Conservation (phyloP, 2,888 invertebrate species). For the Proisotoma minuta region DNA sequence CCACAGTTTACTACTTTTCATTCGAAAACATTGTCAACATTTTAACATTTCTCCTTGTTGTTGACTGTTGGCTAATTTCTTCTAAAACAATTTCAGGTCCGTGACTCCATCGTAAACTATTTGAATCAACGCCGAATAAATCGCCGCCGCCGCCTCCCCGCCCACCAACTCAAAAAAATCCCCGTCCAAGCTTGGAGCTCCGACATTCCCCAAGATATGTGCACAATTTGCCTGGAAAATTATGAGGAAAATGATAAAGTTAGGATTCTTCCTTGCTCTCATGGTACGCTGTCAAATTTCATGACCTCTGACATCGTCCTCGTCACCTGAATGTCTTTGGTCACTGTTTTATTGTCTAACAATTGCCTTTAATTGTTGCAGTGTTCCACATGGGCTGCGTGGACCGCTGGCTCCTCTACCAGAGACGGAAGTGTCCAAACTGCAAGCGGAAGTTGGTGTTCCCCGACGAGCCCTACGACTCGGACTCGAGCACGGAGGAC, state of each 20-base stretch:
- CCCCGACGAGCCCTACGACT: constrained; percentile 61
- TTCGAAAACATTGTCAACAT: no score
- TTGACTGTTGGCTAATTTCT: no score
- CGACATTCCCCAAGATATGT: constrained; percentile 88
- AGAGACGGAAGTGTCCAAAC: constrained; percentile 90
- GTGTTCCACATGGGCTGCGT: constrained; percentile 95
- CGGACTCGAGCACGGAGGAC: constrained; percentile 56
- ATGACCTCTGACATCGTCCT: not conserved
- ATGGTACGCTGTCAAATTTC: constrained; percentile 61
- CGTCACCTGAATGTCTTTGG: not conserved
- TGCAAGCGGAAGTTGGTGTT: constrained; percentile 94
- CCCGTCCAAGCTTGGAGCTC: constrained; percentile 89
- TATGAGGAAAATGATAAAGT: constrained; percentile 91
- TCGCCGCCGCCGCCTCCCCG: constrained; percentile 77
- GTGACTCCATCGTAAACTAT: constrained; percentile 28
- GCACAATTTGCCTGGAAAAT: constrained; percentile 97
- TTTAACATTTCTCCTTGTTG: no score
- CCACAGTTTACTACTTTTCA: no score
- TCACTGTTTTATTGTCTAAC: not conserved
- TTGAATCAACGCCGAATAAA: constrained; percentile 54
- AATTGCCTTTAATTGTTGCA: no score
- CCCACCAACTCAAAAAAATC: constrained; percentile 80
- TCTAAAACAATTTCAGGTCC: no score
- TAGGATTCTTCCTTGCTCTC: constrained; percentile 87
- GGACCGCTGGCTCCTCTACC: constrained; percentile 97